phyloP scores from a whole-genome alignment of 2,113 vertebrate species.

The Gymnocephalus cernua region DNA sequence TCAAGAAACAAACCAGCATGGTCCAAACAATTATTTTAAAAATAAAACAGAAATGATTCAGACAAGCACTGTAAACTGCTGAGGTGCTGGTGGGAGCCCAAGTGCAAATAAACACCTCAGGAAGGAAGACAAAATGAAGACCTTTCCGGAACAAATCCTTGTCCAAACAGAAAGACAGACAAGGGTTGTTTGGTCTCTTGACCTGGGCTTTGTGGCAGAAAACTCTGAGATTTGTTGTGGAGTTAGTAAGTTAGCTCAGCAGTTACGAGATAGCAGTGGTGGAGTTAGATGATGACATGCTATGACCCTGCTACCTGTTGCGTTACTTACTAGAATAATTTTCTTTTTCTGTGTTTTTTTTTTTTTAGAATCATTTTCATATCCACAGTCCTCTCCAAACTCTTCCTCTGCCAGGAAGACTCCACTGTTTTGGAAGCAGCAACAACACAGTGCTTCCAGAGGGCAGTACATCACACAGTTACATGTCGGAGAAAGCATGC shows the following conservation, averaged over 20 bases:
- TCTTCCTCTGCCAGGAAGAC: not conserved
- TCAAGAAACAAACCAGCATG: slow-evolving; percentile 58
- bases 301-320: slow-evolving; percentile 2
- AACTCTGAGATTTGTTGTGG: slow-evolving; percentile 59
- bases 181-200: slow-evolving; percentile 68
- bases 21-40: slow-evolving; percentile 62
- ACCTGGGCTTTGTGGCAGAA: slow-evolving; percentile 57
- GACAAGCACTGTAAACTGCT: slow-evolving; percentile 71
- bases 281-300: slow-evolving; percentile 1
- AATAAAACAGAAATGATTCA: slow-evolving; percentile 62
- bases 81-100: slow-evolving; percentile 55
- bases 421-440: not conserved
- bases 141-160: slow-evolving; percentile 71
- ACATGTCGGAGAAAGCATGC: not conserved
- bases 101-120: slow-evolving; percentile 76
- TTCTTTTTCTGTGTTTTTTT: not conserved
- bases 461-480: not conserved
- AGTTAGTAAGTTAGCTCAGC: slow-evolving; percentile 46
- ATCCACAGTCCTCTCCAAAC: not conserved
- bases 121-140: slow-evolving; percentile 69
- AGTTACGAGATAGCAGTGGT: slow-evolving; percentile 24
- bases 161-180: slow-evolving; percentile 71
- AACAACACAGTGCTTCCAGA: not conserved
- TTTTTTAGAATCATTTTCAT: not conserved
- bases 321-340: not conserved